Evolutionary conservation across 2,888 invertebrate genomes (phyloP), one percentile per base, ranked within the genome.

Genomic region (Cephus rjabovi): DNA sequence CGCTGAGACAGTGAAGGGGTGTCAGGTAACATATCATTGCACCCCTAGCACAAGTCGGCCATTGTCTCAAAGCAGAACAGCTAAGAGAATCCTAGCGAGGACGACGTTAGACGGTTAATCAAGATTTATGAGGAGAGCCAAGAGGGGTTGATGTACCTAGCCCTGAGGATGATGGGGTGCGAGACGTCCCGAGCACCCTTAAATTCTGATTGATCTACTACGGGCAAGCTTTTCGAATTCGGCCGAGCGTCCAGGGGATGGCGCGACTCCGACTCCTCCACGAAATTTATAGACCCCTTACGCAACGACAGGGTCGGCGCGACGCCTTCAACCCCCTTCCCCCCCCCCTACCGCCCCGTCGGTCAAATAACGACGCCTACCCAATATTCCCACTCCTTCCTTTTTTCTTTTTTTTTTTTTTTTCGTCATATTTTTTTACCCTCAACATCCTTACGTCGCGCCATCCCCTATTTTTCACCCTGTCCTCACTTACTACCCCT

Each of bases 161-260:
- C 2, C 56, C 56, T 56, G 75, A 56, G 40, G 75, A 75, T 40
- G 40, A 34, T 33, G 31, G n/a, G 40, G 40, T 31, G 75, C 37
- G 75, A 31, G 75, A 68, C 1, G 74, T 34, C 33, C 31, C 33
- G 31, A 71, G 74, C 71, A 74, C 56, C 69, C 71, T 79, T 76
- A 83, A 83, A 85, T 84, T 83, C 80, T 85, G 86, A 87, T 86
- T 84, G 86, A 87, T 86, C 81, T 80, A 35, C 80, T 76, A 56
- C 56, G 75, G 75, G 76, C 79, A 81, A 79, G 76, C 73, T 71
- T 75, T 79, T 79, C 80, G 78, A 81, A 82, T 83, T 82, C 78
- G 56, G 23, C 56, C 56, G 6, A 56, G 23, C 1, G 9, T 56
- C 56, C 56, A 56, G 23, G 9, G 56, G 56, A 56, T 56, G 56